Evolutionary conservation across 2,888 invertebrate species (phyloP).

Genomic region (Tipula unca): DNA sequence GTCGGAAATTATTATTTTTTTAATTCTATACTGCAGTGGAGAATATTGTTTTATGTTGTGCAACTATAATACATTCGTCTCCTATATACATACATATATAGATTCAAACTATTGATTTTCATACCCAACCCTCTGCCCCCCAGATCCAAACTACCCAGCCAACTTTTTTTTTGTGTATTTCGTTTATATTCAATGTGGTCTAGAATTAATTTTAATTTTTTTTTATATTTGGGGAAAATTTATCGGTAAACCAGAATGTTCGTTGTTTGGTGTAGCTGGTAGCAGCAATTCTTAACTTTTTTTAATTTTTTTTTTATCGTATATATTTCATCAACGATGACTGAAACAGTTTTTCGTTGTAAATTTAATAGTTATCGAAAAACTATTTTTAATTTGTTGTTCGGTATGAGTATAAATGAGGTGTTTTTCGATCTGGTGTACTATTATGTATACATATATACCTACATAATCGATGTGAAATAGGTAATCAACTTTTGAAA

Average conservation of each 20-base stretch:
- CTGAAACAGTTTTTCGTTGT: background rate
- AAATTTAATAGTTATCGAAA: background rate
- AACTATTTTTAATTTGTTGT: background rate
- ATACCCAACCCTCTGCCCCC: background rate
- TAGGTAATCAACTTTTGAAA: no score
- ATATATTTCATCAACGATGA: background rate
- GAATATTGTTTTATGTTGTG: background rate
- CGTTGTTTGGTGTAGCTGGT: background rate
- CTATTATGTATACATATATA: no score
- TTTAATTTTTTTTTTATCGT: background rate
- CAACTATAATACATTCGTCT: background rate
- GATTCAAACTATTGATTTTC: background rate
- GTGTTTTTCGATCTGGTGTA: background rate
- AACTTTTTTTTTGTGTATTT: background rate
- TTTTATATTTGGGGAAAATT: background rate
- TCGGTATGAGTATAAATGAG: background rate
- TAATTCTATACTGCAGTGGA: background rate
- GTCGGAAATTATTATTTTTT: background rate
- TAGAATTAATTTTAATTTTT: background rate
- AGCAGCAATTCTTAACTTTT: background rate
- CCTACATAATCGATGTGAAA: no score
- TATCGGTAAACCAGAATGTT: background rate
- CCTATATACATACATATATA: no score
- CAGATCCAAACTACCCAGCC: no score
- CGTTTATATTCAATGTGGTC: background rate